phyloP scores from a whole-genome alignment of 2,797 vertebrate species.

The Poecilia wingei region DNA sequence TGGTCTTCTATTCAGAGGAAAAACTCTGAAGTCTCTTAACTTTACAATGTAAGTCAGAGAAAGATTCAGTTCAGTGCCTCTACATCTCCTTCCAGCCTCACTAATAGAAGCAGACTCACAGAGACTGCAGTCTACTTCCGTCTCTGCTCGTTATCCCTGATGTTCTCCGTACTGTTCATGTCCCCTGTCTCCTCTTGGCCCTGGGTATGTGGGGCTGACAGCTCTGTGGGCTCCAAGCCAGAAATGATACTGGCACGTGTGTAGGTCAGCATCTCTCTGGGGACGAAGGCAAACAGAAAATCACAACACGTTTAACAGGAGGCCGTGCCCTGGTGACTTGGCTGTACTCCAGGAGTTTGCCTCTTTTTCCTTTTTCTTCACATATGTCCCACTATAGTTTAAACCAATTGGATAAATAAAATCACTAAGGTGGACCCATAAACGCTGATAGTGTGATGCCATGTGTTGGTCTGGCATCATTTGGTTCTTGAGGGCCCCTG shows the following conservation, averaged over 20 bases:
- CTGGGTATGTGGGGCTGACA: slow-evolving; percentile 44
- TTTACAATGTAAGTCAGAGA: slow-evolving; percentile 14
- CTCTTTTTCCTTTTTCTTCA: background rate
- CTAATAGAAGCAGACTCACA: slow-evolving; percentile 34
- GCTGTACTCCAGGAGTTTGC: slow-evolving; percentile 17
- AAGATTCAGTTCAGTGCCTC: slow-evolving; percentile 17
- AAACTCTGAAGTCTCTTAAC: slow-evolving; percentile 3
- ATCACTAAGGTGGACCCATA: background rate
- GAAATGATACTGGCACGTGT: slow-evolving; percentile 45
- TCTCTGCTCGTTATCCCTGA: slow-evolving; percentile 54
- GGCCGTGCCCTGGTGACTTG: slow-evolving; percentile 37
- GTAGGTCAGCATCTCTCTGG: slow-evolving; percentile 51
- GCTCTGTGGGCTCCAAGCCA: slow-evolving; percentile 58
- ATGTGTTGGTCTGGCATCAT: background rate
- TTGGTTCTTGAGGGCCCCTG: background rate
- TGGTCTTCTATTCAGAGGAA: background rate
- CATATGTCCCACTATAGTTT: background rate
- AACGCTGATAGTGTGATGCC: background rate
- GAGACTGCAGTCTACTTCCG: slow-evolving; percentile 39
- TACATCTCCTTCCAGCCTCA: slow-evolving; percentile 25
- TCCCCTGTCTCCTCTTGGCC: slow-evolving; percentile 52
- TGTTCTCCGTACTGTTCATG: slow-evolving; percentile 35
- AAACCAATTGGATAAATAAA: background rate
- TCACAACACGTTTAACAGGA: slow-evolving; percentile 48
- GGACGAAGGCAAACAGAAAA: slow-evolving; percentile 35